phyloP scores from a whole-genome alignment of 1,140 invertebrate genomes.

The Listronotus bonariensis region DNA sequence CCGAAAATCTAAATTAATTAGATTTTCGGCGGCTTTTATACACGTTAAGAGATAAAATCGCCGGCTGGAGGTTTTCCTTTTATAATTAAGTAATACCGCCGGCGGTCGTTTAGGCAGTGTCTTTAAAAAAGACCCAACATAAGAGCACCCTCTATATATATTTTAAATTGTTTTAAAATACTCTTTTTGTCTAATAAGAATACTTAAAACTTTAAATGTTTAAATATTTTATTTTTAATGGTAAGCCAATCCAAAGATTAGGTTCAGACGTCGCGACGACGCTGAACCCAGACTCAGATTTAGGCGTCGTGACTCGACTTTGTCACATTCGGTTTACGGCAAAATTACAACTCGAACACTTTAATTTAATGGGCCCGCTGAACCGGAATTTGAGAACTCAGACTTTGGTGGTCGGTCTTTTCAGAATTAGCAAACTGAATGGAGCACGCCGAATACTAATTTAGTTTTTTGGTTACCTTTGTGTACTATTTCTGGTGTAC shows the following conservation, averaged over 20 bases:
- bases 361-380: conserved; percentile 35
- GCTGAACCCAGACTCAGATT: background rate
- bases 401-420: conserved; percentile 31
- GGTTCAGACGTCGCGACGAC: background rate
- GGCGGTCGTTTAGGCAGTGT: too few species aligned
- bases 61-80: too few species aligned
- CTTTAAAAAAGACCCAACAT: too few species aligned
- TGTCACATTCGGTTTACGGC: conserved; percentile 32
- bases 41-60: too few species aligned
- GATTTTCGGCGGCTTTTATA: too few species aligned
- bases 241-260: background rate
- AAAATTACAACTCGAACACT: conserved; percentile 34
- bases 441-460: conserved; percentile 30
- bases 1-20: too few species aligned
- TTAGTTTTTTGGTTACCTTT: conserved; percentile 14
- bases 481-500: too few species aligned
- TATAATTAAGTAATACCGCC: too few species aligned
- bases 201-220: too few species aligned
- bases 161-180: too few species aligned
- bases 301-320: conserved; percentile 17
- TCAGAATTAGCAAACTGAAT: conserved; percentile 33
- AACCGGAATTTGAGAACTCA: conserved; percentile 29
- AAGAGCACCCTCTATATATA: too few species aligned
- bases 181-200: too few species aligned
- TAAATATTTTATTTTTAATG: background rate